Conservation (phyloP, 2,113 vertebrate species). For the Tamias sibiricus region DNA sequence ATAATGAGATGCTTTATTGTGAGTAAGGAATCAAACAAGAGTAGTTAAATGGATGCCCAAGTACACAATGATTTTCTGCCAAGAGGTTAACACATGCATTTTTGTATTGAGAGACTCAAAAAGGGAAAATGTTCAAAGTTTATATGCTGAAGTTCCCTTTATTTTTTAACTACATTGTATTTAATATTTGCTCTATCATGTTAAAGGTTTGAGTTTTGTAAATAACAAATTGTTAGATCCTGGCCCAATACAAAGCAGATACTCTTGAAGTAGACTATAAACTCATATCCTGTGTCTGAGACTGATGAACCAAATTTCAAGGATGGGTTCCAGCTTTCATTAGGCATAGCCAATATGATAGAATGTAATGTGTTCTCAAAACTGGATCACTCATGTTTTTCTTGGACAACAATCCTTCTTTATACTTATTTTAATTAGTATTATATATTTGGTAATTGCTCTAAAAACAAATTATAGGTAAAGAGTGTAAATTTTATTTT, state of each 20-base stretch:
- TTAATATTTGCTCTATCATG: neutral
- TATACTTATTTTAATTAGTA: neutral
- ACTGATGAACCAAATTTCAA: neutral
- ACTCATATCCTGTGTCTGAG: neutral
- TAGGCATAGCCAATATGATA: neutral
- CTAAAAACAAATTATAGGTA: neutral
- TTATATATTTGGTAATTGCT: neutral
- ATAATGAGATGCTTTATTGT: neutral
- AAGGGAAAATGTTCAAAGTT: neutral
- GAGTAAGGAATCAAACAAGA: neutral
- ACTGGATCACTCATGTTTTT: neutral
- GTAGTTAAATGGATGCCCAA: neutral
- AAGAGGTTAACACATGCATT: neutral
- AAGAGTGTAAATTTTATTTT: neutral
- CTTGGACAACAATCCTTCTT: neutral
- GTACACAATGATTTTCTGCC: neutral
- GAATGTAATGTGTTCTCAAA: neutral
- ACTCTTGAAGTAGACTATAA: neutral
- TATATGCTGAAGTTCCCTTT: neutral
- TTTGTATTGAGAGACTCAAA: neutral
- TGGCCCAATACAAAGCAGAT: neutral
- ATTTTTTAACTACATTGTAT: neutral
- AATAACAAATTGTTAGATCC: neutral
- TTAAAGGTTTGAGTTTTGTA: neutral
- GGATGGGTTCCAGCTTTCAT: neutral